Evolutionary conservation across 2,888 invertebrate species (phyloP).

Genomic region (Scelioninae gen. 1): DNA sequence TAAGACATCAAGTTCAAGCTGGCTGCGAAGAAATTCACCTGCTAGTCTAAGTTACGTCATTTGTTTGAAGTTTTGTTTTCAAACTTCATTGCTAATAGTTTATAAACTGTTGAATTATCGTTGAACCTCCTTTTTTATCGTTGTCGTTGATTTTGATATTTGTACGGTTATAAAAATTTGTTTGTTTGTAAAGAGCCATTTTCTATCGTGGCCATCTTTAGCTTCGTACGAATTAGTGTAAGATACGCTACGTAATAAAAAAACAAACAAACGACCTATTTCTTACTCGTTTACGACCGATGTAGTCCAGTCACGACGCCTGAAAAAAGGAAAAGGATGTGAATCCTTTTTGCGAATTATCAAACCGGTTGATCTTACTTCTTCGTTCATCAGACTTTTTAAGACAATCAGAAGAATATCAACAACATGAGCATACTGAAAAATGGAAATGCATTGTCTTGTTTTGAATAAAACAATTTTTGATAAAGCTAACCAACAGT

Average conservation of each 20-base stretch:
- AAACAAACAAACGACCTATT: conserved; percentile 76
- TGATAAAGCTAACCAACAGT: conserved; percentile 18
- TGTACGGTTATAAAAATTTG: not conserved
- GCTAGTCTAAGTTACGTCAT: conserved; percentile 38
- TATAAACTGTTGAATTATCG: conserved; percentile 48
- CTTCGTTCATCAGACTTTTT: conserved; percentile 17
- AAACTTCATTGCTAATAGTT: conserved; percentile 52
- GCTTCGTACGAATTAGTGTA: conserved; percentile 76
- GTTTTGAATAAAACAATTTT: conserved; percentile 19
- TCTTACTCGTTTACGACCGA: conserved; percentile 77
- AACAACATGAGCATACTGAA: not conserved
- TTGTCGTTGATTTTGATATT: conserved; percentile 25
- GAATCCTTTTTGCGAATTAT: not conserved
- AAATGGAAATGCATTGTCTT: conserved; percentile 1
- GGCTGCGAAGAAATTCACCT: conserved; percentile 73
- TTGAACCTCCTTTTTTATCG: conserved; percentile 32
- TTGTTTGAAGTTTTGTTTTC: conserved; percentile 51
- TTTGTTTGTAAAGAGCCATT: conserved; percentile 48
- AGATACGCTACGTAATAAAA: conserved; percentile 73
- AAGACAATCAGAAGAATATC: conserved; percentile 52
- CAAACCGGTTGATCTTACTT: conserved; percentile 19
- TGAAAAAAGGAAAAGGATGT: conserved; percentile 24
- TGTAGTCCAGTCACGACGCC: conserved; percentile 77
- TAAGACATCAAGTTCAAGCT: conserved; percentile 73
- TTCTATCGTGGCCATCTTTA: conserved; percentile 76